phyloP scores from a whole-genome alignment of 2,888 invertebrate species.

The Ectemnius cavifrons region DNA sequence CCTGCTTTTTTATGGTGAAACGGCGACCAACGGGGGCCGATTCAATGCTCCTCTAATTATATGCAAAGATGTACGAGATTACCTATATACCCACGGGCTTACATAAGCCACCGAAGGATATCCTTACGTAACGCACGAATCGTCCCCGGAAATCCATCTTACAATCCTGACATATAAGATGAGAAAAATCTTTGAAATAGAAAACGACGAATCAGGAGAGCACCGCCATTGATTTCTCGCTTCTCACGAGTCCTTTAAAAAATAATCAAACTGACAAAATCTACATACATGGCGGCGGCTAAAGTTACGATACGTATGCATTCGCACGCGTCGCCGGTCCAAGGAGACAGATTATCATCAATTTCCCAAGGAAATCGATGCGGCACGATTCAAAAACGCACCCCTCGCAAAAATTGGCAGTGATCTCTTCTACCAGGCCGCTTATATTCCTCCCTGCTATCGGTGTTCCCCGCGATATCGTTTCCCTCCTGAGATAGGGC shows the following conservation, averaged over 20 bases:
- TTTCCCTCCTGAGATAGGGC: conserved; percentile 11
- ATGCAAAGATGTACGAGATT: conserved; percentile 73
- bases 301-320: background rate
- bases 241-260: too few species aligned
- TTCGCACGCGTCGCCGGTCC: background rate
- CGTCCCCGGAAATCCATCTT: conserved; percentile 46
- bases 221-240: too few species aligned
- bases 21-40: conserved; percentile 68
- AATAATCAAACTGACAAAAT: too few species aligned
- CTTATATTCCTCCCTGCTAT: conserved; percentile 29
- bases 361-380: conserved; percentile 28
- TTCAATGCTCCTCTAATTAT: conserved; percentile 77
- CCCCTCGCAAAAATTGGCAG: conserved; percentile 47
- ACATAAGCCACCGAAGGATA: conserved; percentile 45
- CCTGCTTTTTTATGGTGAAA: conserved; percentile 68
- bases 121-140: conserved; percentile 56
- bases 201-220: too few species aligned
- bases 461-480: conserved; percentile 7
- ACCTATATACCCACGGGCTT: conserved; percentile 49
- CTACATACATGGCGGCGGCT: too few species aligned
- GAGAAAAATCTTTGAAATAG: too few species aligned
- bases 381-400: conserved; percentile 40
- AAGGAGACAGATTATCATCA: conserved; percentile 23
- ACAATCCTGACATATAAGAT: conserved; percentile 24
- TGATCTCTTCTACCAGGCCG: conserved; percentile 42